Conservation (phyloP, 1,140 invertebrate genomes). For the Eupeodes corollae region DNA sequence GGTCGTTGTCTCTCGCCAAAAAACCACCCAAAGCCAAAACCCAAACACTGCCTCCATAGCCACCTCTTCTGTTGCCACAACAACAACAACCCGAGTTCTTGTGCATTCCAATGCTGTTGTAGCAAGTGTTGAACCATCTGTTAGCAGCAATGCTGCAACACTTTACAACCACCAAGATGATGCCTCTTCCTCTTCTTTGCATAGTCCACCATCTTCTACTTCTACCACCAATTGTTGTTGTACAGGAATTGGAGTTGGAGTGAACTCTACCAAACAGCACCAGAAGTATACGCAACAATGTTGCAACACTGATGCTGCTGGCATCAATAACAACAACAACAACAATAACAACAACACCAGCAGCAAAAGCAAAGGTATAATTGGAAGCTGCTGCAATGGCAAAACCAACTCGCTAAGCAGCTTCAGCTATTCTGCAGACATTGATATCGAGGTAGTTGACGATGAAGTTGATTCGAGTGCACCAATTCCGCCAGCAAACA, state of each 20-base stretch:
- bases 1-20: too few relatives aligned
- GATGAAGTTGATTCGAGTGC: constrained; percentile 16
- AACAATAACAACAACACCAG: background rate
- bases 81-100: background rate
- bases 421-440: constrained; percentile 7
- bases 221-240: background rate
- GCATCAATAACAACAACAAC: background rate
- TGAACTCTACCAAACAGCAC: constrained; percentile 1
- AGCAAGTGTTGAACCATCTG: too few relatives aligned
- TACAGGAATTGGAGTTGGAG: too few relatives aligned
- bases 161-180: background rate
- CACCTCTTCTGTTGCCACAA: background rate
- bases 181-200: background rate
- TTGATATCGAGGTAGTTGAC: constrained; percentile 8
- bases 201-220: background rate
- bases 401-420: constrained; percentile 8
- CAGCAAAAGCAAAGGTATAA: background rate
- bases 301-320: background rate
- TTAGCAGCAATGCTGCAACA: too few relatives aligned
- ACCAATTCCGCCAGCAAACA: background rate
- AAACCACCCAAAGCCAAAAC: background rate
- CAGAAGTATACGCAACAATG: background rate
- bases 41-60: background rate
- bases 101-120: too few relatives aligned
- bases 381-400: constrained; percentile 1